Evolutionary conservation across 2,888 invertebrate species (phyloP), one percentile per base, ranked within the genome.

Genomic region (Helobdella robusta): DNA sequence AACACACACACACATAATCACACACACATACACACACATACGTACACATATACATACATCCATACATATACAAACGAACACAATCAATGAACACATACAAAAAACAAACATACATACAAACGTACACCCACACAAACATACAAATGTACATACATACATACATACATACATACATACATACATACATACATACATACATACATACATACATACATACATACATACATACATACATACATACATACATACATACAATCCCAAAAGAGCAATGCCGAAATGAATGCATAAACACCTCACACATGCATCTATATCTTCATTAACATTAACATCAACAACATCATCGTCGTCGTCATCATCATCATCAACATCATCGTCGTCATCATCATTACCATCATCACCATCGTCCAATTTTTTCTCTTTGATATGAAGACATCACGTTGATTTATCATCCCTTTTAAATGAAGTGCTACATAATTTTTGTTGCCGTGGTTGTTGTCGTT

Each of bases 351-450:
- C 8, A 59, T 59, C 30, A 59, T 59, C 30, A 59, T 59, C 30
- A 70, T 71, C 70, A 48, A 72, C 72, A 61, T n/a, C 73, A 32
- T 59, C 30, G 34, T 59, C 30, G 8, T 59, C 30, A 59, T 59
- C 30, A 32, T 59, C 30, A 59, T 59, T 11, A 32, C n/a, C n/a
- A n/a, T 59, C 30, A 32, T 59, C 30, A 59, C 34, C 30, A 32
- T 59, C 30, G 34, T 32, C 30, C n/a, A n/a, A n/a, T n/a, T n/a
- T n/a, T n/a, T n/a, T n/a, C n/a, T n/a, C n/a, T n/a, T n/a, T n/a
- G n/a, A n/a, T n/a, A n/a, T n/a, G n/a, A n/a, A n/a, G n/a, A n/a
- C n/a, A n/a, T n/a, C n/a, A n/a, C n/a, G n/a, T n/a, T n/a, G n/a
- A n/a, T n/a, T n/a, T n/a, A n/a, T n/a, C n/a, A n/a, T n/a, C n/a